Base-by-base conservation (phyloP, 2,888 invertebrate genomes). In the Oscheius sp. region DNA sequence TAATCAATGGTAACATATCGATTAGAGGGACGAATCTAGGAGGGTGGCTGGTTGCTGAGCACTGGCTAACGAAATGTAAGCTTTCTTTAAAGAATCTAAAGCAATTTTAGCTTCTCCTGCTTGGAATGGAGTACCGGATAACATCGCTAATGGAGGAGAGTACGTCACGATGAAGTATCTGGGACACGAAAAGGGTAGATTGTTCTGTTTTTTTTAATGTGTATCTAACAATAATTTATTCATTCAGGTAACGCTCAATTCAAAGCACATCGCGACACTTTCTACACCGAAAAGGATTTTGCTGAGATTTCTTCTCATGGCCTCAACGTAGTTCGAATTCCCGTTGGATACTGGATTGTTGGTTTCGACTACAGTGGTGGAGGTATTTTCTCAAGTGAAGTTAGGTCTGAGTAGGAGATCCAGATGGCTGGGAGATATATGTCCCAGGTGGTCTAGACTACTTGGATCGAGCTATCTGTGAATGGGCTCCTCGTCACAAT, bases 81-180 rank as follows among this genome's bases (percentile, higher is more conserved):
- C 30, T 36, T 38, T 17, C 9, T 14, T 33, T 56, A 22, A 36
- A 22, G 2, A 4, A 28, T 30, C 0, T 24, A 56, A 32, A 17
- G 17, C 33, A 22, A 14, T 20, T 41, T 41, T 17, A 57, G 57
- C 24, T 3, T 57, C 57, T 5, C 57, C 57, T 12, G 41, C 41
- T 20, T 57, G 57, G 57, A 12, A 41, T 26, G 57, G 57, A 36
- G 41, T 57, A 8, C 41, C 38, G 1, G 57, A 57, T n/a, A 24
- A 36, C 41, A 57, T 22, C 12, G 57, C 57, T 3, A 41, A 41
- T 26, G 57, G 57, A 20, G 41, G 57, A 38, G 57, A 57, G 22
- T 57, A 57, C 41, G 57, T 57, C 41, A 41, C 57, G 14, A 57
- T 57, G 57, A 57, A 57, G 26, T 26, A 57, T 57, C 26, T 57